Evolutionary conservation across 92 coral and sea anemone species (phyloP).

Genomic region (Umimayanthus kanabou): DNA sequence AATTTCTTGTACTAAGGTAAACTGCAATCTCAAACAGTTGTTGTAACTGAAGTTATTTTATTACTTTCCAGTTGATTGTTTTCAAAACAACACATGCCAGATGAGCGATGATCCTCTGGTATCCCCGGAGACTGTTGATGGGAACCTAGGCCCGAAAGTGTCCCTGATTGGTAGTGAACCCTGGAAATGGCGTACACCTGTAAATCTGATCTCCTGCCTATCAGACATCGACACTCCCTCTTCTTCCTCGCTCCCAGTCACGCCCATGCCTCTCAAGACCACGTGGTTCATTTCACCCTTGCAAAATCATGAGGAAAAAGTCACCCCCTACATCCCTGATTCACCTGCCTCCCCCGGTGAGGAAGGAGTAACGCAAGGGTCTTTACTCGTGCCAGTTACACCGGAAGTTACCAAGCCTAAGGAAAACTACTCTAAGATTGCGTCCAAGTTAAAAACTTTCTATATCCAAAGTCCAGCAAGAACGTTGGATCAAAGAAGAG

Average conservation of each 20-base stretch:
- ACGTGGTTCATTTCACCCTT: slow-evolving; percentile 66
- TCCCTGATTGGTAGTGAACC: slow-evolving; percentile 30
- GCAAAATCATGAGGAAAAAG: neutral
- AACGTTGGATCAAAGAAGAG: slow-evolving; percentile 53
- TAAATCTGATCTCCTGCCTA: slow-evolving; percentile 46
- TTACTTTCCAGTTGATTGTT: slow-evolving; percentile 29
- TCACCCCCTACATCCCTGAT: slow-evolving; percentile 40
- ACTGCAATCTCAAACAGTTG: neutral
- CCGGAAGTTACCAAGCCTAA: neutral
- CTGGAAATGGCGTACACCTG: slow-evolving; percentile 49
- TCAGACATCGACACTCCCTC: slow-evolving; percentile 74
- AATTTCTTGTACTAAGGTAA: too few relatives aligned
- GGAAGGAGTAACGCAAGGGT: neutral
- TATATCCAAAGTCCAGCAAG: slow-evolving; percentile 27
- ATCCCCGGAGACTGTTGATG: slow-evolving; percentile 31
- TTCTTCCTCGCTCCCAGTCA: slow-evolving; percentile 60
- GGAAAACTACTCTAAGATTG: slow-evolving; percentile 16
- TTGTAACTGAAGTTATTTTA: neutral
- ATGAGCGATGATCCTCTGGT: slow-evolving; percentile 33
- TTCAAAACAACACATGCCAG: slow-evolving; percentile 16
- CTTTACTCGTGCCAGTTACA: slow-evolving; percentile 34
- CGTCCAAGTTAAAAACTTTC: slow-evolving; percentile 17
- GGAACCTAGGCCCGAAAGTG: slow-evolving; percentile 3
- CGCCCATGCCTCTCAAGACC: slow-evolving; percentile 69
- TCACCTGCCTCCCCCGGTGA: slow-evolving; percentile 6